Base-by-base conservation (phyloP, 2,113 vertebrate species). In the Oncorhynchus mykiss region DNA sequence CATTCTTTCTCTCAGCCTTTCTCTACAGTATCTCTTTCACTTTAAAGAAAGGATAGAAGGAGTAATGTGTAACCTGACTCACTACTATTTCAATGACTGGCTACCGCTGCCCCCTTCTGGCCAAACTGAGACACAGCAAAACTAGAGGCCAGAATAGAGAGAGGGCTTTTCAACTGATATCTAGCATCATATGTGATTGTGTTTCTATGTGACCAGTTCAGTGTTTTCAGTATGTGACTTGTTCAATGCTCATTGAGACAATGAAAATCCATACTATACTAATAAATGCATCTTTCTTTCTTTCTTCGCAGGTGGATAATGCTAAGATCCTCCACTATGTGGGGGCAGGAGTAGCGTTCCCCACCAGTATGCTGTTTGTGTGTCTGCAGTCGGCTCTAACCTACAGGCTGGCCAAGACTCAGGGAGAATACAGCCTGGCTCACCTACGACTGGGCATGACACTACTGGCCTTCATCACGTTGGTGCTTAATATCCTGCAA, bases 241-340 rank as follows among this genome's bases (percentile, higher is more conserved):
- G 39, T 45, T 45, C 9, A 45, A 45, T 45, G 9, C 39, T 2
- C 39, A 12, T 39, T 39, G 39, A 39, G 39, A 39, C 39, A 39
- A 39, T 39, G 39, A 39, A 2, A 39, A 39, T 39, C 8, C 39
- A 2, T 39, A 39, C 39, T 39, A 9, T 39, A 45, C 39, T 45
- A 45, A 45, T 45, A 45, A 45, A 12, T 45, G 39, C 9, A 14
- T 57, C 16, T 20, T 70, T 27, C 51, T 66, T 29, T 77, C 3
- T 81, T 25, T 12, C 31, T 6, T 3, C 18, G 0, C 85, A 96
- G 95, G 95, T 96, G 87, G 95, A 96, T 83, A 94, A 95, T 0
- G 95, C 94, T 73, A 96, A 95, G 84, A 93, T 96, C 34, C 91
- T 96, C 0, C 96, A 96, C 86, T 97, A 96, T 60, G 92, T 96